Base-by-base conservation (phyloP, 2,797 vertebrate genomes). In the Buceros bicornis region DNA sequence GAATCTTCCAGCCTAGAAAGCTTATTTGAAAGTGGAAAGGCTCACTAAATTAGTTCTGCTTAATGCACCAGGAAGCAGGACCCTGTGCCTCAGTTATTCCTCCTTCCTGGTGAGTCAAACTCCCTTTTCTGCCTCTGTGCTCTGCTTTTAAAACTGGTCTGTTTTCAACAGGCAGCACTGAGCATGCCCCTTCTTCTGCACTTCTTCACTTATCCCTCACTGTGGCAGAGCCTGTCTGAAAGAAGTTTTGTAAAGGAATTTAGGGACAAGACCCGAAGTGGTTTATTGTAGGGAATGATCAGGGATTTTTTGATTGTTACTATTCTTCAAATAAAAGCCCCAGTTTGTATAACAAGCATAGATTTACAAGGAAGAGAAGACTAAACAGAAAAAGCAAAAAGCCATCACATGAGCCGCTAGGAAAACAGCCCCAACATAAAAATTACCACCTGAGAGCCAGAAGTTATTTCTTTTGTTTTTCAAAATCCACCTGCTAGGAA, bases 1-100 rank as follows among this genome's bases (percentile, higher is more conserved):
- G 54, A 90, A 83, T 50, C 62, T 64, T 90, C 50, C 69, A 70
- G 87, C 26, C 67, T 89, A 72, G 67, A 89, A 89, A 87, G 69
- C 35, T 48, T 9, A 62, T 45, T 37, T 73, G 48, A 82, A 91
- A 86, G 48, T 6, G 20, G 42, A 58, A 91, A 85, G 50, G 42
- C 19, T 42, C 37, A 67, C 25, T 80, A 54, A 85, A 78, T 33
- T n/a, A 74, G 21, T 61, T 71, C 54, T 82, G 33, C 51, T 37
- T 57, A 57, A 56, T 7, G 5, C 16, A 48, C 2, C 4, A 74
- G 60, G 79, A 82, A 85, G 64, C 31, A 70, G 48, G 19, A 70
- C 16, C 0, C 1, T 80, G 47, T 20, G 22, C 28, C 14, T n/a
- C 47, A n/a, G 15, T 60, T 76, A 33, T 14, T 86, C 31, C 21